Evolutionary conservation across 2,797 vertebrate species (phyloP).

Genomic region (Pseudomugil gertrudae): DNA sequence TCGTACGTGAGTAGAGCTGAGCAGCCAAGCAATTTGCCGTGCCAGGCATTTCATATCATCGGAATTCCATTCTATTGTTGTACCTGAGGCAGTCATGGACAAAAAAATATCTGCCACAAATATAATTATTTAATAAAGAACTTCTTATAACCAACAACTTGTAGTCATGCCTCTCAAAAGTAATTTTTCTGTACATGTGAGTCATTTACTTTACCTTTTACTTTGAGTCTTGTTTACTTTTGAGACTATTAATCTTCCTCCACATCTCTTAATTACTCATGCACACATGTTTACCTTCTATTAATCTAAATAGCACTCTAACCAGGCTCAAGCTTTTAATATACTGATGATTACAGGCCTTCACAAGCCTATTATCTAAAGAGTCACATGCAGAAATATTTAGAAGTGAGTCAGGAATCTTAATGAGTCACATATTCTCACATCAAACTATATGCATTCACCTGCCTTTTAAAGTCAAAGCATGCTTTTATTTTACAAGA

Average conservation of each 20-base stretch:
- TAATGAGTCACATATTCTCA: too few relatives aligned
- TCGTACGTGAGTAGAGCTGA: conserved; percentile 36
- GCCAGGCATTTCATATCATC: conserved; percentile 69
- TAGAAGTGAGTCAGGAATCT: too few relatives aligned
- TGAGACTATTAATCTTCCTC: not conserved
- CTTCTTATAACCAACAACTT: conserved; percentile 22
- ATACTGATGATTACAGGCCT: too few relatives aligned
- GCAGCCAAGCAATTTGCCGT: conserved; percentile 40
- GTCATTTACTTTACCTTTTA: not conserved
- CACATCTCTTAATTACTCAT: not conserved
- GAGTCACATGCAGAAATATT: too few relatives aligned
- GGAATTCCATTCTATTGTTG: conserved; percentile 61
- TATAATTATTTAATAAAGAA: conserved; percentile 59
- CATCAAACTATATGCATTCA: too few relatives aligned
- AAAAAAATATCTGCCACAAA: conserved; percentile 49
- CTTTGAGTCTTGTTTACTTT: not conserved
- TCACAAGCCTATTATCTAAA: too few relatives aligned
- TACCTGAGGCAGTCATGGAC: conserved; percentile 44
- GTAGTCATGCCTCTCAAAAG: not conserved
- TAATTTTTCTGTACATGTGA: conserved; percentile 25
- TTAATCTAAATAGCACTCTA: not conserved
- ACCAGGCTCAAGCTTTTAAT: not conserved
- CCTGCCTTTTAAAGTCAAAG: too few relatives aligned
- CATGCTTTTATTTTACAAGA: too few relatives aligned
- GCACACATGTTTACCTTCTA: not conserved